phyloP scores from a whole-genome alignment of 2,888 invertebrate genomes.

The Belgica antarctica region DNA sequence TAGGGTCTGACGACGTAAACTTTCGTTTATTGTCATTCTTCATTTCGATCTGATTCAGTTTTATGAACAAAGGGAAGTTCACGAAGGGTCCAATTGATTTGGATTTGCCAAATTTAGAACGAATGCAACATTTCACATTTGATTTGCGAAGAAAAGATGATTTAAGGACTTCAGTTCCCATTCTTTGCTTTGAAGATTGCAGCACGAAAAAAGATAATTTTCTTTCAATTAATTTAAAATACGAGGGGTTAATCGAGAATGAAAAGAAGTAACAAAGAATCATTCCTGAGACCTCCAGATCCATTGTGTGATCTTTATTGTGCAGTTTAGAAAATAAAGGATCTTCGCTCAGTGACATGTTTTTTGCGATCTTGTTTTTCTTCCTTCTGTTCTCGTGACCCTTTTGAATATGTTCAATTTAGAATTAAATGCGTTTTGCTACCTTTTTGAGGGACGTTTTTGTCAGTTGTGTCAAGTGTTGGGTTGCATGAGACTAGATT shows the following conservation, averaged over 20 bases:
- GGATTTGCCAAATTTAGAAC: not conserved
- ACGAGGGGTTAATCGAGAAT: conserved; percentile 43
- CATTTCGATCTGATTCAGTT: conserved; percentile 9
- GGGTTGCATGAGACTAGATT: not conserved
- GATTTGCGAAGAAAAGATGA: conserved; percentile 40
- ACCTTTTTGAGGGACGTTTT: conserved; percentile 16
- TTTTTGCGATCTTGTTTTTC: conserved; percentile 42
- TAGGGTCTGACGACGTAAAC: conserved; percentile 7
- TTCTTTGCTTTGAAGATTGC: not conserved
- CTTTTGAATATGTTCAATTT: conserved; percentile 40
- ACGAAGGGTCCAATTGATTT: not conserved
- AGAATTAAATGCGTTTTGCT: conserved; percentile 30
- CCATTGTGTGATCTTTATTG: conserved; percentile 39
- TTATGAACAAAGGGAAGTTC: conserved; percentile 4
- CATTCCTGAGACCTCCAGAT: conserved; percentile 36
- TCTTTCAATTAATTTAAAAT: conserved; percentile 44
- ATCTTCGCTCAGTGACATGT: conserved; percentile 43
- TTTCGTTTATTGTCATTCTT: conserved; percentile 16
- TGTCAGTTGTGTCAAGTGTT: not conserved
- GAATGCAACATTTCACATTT: conserved; percentile 37
- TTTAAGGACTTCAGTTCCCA: conserved; percentile 42
- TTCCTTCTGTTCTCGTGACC: conserved; percentile 25
- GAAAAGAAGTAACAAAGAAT: conserved; percentile 42
- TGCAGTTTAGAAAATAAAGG: conserved; percentile 10
- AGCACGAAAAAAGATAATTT: conserved; percentile 41